Conservation (phyloP, 1,140 invertebrate species). For the Drosophila prosaltans region DNA sequence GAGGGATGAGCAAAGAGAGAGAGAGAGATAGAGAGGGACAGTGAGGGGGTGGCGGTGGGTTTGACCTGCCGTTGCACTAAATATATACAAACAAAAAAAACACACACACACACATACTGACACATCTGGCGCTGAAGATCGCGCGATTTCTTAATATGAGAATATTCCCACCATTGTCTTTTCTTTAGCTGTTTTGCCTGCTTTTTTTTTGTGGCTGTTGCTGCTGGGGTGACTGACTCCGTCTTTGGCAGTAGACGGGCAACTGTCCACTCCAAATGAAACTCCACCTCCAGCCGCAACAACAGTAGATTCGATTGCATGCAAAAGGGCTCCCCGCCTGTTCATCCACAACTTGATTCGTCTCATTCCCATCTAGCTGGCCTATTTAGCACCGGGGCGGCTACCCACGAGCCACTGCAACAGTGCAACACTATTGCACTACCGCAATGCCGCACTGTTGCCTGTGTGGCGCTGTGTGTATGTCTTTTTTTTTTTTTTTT, state of each 20-base stretch:
- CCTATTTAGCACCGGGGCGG: conserved; percentile 70
- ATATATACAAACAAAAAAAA: conserved; percentile 64
- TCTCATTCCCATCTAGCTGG: conserved; percentile 31
- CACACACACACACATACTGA: conserved; percentile 51
- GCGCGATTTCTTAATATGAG: conserved; percentile 82
- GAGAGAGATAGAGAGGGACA: conserved; percentile 15
- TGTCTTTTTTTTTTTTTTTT: conserved; percentile 8
- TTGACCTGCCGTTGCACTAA: conserved; percentile 80
- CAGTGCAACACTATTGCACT: conserved; percentile 17
- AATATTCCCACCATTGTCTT: conserved; percentile 83
- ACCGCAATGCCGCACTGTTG: conserved; percentile 5
- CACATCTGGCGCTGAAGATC: conserved; percentile 79
- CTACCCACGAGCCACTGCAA: conserved; percentile 66
- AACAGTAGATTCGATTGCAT: conserved; percentile 68
- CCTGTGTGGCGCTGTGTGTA: conserved; percentile 53
- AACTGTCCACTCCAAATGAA: conserved; percentile 18
- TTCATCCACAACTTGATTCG: background rate
- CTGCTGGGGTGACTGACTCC: conserved; percentile 50
- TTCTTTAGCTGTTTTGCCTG: conserved; percentile 12
- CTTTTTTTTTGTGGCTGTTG: conserved; percentile 4
- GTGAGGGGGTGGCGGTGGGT: conserved; percentile 48
- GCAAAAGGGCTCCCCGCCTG: conserved; percentile 35
- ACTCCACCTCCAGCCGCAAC: conserved; percentile 17
- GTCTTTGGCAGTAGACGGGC: conserved; percentile 11
- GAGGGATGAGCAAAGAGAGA: conserved; percentile 20